A percentile compares a stretch with the other conserved stretches of the same genome.
These are phyloP conservation scores for Orcinus orca DNA, from an alignment of 2,113 vertebrate species.

Conservation along the genomic window DNA sequence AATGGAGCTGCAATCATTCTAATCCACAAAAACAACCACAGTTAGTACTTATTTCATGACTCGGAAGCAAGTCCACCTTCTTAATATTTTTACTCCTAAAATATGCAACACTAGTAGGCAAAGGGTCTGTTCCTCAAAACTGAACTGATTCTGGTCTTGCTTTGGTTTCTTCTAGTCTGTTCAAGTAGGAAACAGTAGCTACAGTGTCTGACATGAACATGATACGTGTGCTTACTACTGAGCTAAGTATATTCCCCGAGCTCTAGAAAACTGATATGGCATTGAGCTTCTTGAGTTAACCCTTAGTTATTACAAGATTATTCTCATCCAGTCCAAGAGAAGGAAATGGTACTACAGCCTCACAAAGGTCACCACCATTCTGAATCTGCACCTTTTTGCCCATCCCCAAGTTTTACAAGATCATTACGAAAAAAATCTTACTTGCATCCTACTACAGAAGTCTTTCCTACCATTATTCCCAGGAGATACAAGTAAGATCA, in stretches of 20 bases:
- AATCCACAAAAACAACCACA: background rate
- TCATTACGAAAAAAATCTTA: background rate
- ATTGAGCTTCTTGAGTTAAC: slow-evolving; percentile 60
- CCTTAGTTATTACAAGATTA: slow-evolving; percentile 52
- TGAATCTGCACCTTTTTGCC: background rate
- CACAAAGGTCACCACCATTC: background rate
- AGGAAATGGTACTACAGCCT: background rate
- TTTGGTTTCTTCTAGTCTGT: slow-evolving; percentile 65
- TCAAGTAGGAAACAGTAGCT: slow-evolving; percentile 68
- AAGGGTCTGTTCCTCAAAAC: slow-evolving; percentile 37
- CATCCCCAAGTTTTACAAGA: background rate
- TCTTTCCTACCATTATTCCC: slow-evolving; percentile 47
- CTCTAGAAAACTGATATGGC: slow-evolving; percentile 68
- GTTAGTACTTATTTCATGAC: background rate
- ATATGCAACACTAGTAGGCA: background rate
- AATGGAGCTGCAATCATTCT: slow-evolving; percentile 23
- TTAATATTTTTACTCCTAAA: slow-evolving; percentile 35
- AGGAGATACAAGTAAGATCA: slow-evolving; percentile 55
- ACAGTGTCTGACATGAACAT: slow-evolving; percentile 68
- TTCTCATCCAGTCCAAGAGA: background rate
- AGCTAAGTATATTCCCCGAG: slow-evolving; percentile 73
- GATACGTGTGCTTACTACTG: slow-evolving; percentile 72
- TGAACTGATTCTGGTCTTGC: slow-evolving; percentile 46
- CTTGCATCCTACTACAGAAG: background rate
- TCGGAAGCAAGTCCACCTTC: slow-evolving; percentile 7